Evolutionary conservation across 2,888 invertebrate genomes (phyloP).

Genomic region (Nycteola revayana): DNA sequence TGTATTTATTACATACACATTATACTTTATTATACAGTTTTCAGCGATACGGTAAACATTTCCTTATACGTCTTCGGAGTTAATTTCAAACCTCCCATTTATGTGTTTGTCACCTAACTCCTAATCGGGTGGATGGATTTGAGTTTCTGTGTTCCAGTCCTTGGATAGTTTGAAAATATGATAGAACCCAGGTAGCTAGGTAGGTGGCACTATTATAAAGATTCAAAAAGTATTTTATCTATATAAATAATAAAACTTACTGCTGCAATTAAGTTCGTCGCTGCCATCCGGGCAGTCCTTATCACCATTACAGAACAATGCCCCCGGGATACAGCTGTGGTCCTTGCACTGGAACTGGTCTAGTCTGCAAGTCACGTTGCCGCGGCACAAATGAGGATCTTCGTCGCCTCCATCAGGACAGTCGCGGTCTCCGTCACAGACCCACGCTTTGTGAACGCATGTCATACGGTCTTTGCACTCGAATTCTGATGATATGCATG

Average conservation of each 20-base stretch:
- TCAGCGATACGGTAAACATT: too few species aligned
- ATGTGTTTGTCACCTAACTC: too few species aligned
- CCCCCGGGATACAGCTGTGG: conserved; percentile 89
- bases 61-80: too few species aligned
- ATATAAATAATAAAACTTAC: conserved; percentile 65
- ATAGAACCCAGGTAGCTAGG: too few species aligned
- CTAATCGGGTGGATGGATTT: too few species aligned
- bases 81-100: too few species aligned
- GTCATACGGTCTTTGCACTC: conserved; percentile 90
- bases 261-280: conserved; percentile 92
- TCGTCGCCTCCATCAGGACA: conserved; percentile 93
- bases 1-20: too few species aligned
- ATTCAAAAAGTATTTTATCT: too few species aligned
- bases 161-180: too few species aligned
- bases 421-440: conserved; percentile 92
- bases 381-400: conserved; percentile 82
- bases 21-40: too few species aligned
- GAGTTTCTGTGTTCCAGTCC: too few species aligned
- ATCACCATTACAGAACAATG: conserved; percentile 91
- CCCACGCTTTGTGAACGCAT: conserved; percentile 90
- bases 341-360: conserved; percentile 95
- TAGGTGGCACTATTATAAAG: too few species aligned
- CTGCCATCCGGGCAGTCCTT: conserved; percentile 92
- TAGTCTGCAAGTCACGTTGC: conserved; percentile 88
- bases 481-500: conserved; percentile 88